Conservation (phyloP, 2,113 vertebrate species). For the Rhombomys opimus region DNA sequence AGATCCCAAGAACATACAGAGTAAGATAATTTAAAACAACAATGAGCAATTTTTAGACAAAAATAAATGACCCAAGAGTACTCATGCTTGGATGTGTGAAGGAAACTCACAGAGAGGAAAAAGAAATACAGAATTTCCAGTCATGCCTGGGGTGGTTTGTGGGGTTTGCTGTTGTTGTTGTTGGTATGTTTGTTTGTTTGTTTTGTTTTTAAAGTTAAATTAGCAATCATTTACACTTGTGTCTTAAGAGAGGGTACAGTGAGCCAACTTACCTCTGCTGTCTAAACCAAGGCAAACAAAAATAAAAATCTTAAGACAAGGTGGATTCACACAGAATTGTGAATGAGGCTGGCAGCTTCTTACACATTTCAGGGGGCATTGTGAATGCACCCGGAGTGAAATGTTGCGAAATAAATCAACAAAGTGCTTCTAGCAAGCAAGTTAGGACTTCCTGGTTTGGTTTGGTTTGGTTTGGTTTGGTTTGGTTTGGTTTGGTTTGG, state of each 20-base stretch:
- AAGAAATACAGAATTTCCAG: background rate
- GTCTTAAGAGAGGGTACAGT: background rate
- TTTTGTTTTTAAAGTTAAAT: background rate
- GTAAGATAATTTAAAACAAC: slow-evolving; percentile 22
- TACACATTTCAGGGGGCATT: slow-evolving; percentile 46
- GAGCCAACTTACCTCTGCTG: slow-evolving; percentile 20
- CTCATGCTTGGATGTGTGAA: background rate
- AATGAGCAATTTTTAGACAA: background rate
- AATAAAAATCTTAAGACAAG: slow-evolving; percentile 68
- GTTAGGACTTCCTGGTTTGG: background rate
- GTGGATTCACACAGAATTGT: slow-evolving; percentile 66
- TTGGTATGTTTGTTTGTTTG: background rate
- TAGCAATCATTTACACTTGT: background rate
- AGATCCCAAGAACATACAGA: background rate
- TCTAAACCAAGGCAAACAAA: slow-evolving; percentile 53
- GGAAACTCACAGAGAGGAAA: background rate
- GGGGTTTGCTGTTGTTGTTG: no score
- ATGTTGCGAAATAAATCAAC: slow-evolving; percentile 54
- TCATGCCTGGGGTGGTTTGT: background rate
- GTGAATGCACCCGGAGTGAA: slow-evolving; percentile 1
- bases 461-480: background rate
- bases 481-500: background rate
- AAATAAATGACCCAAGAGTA: slow-evolving; percentile 18
- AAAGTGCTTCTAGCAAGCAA: slow-evolving; percentile 44
- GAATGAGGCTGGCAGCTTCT: slow-evolving; percentile 61